These are phyloP conservation scores for Rhinolophus sinicus DNA, from an alignment of 2,113 vertebrate species.

Conservation along the genomic window DNA sequence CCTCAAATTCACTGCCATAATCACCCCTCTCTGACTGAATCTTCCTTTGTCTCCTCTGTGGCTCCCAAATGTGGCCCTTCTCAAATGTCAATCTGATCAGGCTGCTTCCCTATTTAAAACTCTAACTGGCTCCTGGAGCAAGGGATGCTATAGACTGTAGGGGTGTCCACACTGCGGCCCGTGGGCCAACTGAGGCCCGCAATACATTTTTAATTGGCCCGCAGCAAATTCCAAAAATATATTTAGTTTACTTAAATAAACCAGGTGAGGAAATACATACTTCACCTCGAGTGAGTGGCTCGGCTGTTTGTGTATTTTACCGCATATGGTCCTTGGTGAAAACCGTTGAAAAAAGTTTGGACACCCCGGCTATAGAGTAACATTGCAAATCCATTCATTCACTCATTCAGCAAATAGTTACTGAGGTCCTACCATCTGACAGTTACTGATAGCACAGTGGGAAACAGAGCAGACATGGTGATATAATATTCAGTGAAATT, in stretches of 20 bases:
- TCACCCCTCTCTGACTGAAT: neutral
- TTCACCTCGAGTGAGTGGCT: too few relatives aligned
- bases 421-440: neutral
- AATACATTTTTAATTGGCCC: too few relatives aligned
- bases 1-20: neutral
- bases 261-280: too few relatives aligned
- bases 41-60: neutral
- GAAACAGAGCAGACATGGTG: fast-evolving
- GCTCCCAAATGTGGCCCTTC: neutral
- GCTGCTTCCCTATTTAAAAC: neutral
- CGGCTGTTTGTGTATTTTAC: too few relatives aligned
- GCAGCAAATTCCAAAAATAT: too few relatives aligned
- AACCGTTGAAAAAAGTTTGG: too few relatives aligned
- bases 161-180: too few relatives aligned
- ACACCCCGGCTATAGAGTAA: too few relatives aligned
- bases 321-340: too few relatives aligned
- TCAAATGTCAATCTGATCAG: neutral
- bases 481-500: fast-evolving
- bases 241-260: too few relatives aligned
- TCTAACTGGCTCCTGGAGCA: neutral
- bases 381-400: neutral
- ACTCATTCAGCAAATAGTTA: neutral
- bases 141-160: neutral
- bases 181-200: too few relatives aligned
- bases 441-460: fast-evolving